Evolutionary conservation across 1,140 invertebrate species (phyloP), one percentile per base, ranked within the genome.

Genomic region (Lordiphosa stackelbergi): DNA sequence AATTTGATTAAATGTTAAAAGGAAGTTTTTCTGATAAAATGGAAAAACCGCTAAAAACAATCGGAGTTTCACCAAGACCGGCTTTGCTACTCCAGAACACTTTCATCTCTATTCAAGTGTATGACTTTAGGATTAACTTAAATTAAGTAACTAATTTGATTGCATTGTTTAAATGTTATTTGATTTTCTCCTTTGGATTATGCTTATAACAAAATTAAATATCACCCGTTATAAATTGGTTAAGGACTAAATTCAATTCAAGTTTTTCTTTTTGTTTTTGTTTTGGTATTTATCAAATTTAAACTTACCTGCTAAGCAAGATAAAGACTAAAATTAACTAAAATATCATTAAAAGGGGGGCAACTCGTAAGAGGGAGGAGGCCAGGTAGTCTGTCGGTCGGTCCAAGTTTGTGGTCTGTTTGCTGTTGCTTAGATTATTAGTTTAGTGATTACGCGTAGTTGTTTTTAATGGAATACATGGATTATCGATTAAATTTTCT

Each of bases 151-250:
- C 46, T 28, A 49, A 49, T 37, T 34, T 34, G 37, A 12, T 42
- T 60, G 37, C 28, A 31, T 54, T 35, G 19, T 9, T 52, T 36
- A 35, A 48, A 46, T 49, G 22, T 40, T 31, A 31, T 74, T 51
- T 46, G 51, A 66, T 59, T 60, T 79, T 61, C 62, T 57, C 72
- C 72, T 83, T 46, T 22, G 64, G 68, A 69, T 64, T 69, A 43
- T 31, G 34, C 64, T 38, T 58, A 43, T 73, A 66, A 73, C 66
- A 79, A 77, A 83, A 78, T 68, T 57, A 71, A 84, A 77, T 83
- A 83, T 83, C 77, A 83, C 77, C 69, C 77, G 73, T 77, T 68
- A 28, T 28, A n/a, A 63, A 66, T 83, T 84, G 48, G 66, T 85
- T 70, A 66, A 72, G 53, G 37, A 59, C 62, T 77, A 70, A 77